Conservation (phyloP, 1,140 invertebrate species). For the Heliconius nattereri region DNA sequence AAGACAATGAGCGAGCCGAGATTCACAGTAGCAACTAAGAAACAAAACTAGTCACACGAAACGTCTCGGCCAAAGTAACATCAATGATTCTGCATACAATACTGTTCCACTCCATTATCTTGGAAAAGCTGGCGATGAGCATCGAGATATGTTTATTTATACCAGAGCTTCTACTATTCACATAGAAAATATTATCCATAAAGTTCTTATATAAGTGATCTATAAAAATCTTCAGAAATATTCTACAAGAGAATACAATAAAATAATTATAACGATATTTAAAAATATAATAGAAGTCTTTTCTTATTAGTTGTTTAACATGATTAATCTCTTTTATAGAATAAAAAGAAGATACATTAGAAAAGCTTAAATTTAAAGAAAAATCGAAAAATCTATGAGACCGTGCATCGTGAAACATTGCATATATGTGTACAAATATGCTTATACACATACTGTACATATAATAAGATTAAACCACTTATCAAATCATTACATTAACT, state of each 20-base stretch:
- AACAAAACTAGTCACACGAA: conserved; percentile 27
- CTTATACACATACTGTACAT: neutral
- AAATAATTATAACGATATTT: neutral
- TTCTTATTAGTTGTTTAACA: too few relatives aligned
- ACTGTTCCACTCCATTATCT: conserved; percentile 12
- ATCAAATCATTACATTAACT: neutral
- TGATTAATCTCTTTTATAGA: too few relatives aligned
- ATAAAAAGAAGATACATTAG: neutral
- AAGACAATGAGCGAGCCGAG: conserved; percentile 20
- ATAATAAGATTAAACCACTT: neutral
- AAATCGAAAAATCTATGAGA: neutral
- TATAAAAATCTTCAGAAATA: neutral
- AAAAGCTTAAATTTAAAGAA: neutral
- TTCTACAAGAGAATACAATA: neutral
- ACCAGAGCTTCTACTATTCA: neutral
- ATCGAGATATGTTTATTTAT: neutral
- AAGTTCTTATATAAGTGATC: neutral
- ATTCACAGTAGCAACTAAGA: conserved; percentile 23
- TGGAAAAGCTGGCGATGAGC: neutral
- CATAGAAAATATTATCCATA: neutral
- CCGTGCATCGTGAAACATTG: too few relatives aligned
- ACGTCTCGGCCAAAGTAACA: conserved; percentile 28
- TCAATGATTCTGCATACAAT: conserved; percentile 28
- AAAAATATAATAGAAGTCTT: neutral
- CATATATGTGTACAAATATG: neutral